Base-by-base conservation (phyloP, 2,113 vertebrate species). In the Shinisaurus crocodilurus region DNA sequence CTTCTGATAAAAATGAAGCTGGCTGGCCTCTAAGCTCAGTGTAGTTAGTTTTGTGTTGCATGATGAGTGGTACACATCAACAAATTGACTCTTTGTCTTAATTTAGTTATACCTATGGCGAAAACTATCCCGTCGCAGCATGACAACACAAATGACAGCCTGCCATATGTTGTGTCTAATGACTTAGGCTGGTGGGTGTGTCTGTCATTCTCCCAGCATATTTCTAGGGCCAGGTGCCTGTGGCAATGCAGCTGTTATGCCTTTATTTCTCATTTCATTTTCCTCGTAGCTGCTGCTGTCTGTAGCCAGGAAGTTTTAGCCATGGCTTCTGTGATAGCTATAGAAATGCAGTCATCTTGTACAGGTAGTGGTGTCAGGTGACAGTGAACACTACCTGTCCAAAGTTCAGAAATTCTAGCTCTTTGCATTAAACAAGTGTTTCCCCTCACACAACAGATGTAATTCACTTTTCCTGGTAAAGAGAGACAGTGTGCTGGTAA, bases 161-260 rank as follows among this genome's bases (percentile, higher is more conserved):
- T 76, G 20, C 94, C 95, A 94, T 95, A 94, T 96, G 92, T 72
- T 89, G 79, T 43, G 63, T 13, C 91, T 92, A 74, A 88, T 86
- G 90, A 92, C 4, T 89, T 86, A 92, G 91, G 87, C 7, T 0
- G 67, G 82, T 81, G 72, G 90, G 84, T 91, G 92, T 91, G 91
- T 18, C 0, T 32, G 10, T 82, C 0, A 0, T 3, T 91, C 93
- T 92, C 85, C 90, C 69, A 32, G 60, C 84, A 7, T 1, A 0
- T 92, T 95, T 92, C 70, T 1, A 15, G 69, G 94, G 92, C 94
- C 88, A 85, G 60, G 85, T 92, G 91, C 92, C 94, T 81, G 81
- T 92, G 93, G 92, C 89, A 67, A 50, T 81, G 1, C 94, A 95
- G 94, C 95, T 94, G 93, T 10, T 92, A 82, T 90, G 79, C 91